A percentile compares a stretch with the other conserved stretches of the same genome.
These are phyloP conservation scores for Schizaphis graminum DNA, from an alignment of 2,888 invertebrate species.

Conservation along the genomic window DNA sequence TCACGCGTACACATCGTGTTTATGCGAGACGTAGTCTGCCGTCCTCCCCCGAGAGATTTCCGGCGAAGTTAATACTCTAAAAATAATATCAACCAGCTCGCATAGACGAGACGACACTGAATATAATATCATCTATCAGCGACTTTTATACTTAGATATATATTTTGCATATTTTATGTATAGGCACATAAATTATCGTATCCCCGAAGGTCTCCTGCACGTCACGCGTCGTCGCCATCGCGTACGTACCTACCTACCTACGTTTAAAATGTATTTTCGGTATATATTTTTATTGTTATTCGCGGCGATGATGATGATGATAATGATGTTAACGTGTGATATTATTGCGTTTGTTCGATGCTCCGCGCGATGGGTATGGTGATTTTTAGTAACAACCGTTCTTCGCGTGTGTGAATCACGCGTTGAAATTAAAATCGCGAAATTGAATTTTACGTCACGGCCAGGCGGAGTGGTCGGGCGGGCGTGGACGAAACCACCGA, in stretches of 20 bases:
- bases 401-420: background rate
- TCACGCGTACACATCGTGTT: background rate
- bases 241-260: background rate
- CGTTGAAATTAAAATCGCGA: constrained; percentile 32
- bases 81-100: background rate
- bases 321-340: background rate
- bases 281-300: background rate
- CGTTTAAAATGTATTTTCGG: background rate
- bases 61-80: background rate
- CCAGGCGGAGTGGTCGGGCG: background rate
- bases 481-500: constrained; percentile 11
- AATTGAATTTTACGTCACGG: constrained; percentile 6
- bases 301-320: background rate
- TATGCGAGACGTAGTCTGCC: background rate
- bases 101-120: background rate
- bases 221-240: background rate
- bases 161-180: background rate
- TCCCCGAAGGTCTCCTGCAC: background rate
- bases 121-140: background rate
- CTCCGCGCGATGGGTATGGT: background rate
- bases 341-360: background rate
- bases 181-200: background rate
- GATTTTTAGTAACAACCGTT: background rate
- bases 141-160: background rate
- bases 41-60: background rate